A percentile compares a stretch with the other conserved stretches of the same genome.
Conservation (phyloP, 1,140 invertebrate genomes). For the Nephotettix cincticeps region DNA sequence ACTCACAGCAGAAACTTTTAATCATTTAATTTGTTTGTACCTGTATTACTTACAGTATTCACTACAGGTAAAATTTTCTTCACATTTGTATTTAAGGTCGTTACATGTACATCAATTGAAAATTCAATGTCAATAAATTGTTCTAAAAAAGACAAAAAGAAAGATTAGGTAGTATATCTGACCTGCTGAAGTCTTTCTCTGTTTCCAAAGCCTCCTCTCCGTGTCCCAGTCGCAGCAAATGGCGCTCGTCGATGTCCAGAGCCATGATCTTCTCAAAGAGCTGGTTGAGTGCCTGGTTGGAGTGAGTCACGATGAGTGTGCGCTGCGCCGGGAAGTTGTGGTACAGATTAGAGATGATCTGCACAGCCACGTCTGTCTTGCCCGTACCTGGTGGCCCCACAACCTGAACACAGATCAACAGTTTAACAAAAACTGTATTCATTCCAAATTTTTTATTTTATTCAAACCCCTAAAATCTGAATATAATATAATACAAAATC, state of each 20-base stretch:
- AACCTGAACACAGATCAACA: slow-evolving; percentile 52
- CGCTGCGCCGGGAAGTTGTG: slow-evolving; percentile 99
- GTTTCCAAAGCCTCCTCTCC: slow-evolving; percentile 98
- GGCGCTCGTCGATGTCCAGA: slow-evolving; percentile 96
- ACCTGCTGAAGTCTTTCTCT: slow-evolving; percentile 97
- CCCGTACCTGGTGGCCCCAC: slow-evolving; percentile 97
- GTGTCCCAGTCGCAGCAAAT: slow-evolving; percentile 98
- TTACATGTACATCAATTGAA: no score
- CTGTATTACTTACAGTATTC: no score
- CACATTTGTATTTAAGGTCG: no score
- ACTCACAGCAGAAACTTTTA: no score
- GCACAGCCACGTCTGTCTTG: slow-evolving; percentile 99
- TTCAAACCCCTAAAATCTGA: no score
- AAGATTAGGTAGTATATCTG: no score
- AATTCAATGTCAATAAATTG: no score
- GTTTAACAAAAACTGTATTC: not conserved
- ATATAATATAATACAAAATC: no score
- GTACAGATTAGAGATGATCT: slow-evolving; percentile 99
- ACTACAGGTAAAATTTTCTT: no score
- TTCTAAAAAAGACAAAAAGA: no score
- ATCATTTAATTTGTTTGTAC: no score
- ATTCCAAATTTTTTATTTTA: no score
- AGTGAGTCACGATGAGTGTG: slow-evolving; percentile 98
- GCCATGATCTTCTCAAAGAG: slow-evolving; percentile 99
- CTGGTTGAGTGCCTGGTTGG: slow-evolving; percentile 99